Evolutionary conservation across 2,888 invertebrate species (phyloP), one percentile per base, ranked within the genome.

Genomic region (Ornithoptera priamus): DNA sequence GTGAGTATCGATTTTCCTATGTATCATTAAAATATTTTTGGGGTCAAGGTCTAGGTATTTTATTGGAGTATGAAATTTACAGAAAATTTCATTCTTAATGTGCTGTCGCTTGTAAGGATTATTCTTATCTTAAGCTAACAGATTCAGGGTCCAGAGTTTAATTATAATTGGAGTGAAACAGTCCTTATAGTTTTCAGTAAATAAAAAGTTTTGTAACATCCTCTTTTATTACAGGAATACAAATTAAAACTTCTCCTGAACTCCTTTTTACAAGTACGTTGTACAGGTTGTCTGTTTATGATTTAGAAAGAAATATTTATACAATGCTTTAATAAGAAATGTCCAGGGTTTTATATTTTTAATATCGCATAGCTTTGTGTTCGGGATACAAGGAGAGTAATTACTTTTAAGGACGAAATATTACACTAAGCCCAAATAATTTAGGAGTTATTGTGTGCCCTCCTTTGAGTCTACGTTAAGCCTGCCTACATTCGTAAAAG

Each of bases 1-100:
- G 74, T 74, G 62, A 74, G 74, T 74, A 71, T 72, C 24, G 65
- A 68, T 68, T 65, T 65, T 62, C 65, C 65, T 30, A 70, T n/a
- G 36, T 64, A 57, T 39, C 59, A 39, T 65, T 62, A 58, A 58
- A 42, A 22, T 65, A 20, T 62, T 58, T 30, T 66, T 7, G 36
- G 30, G 58, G 62, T 36, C 58, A 62, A 65, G 66, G 69, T n/a
- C 46, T 62, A 60, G 22, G 12, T n/a, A 18, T 10, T 57, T 7
- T 20, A 5, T 20, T 57, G 57, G 7, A 57, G n/a, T 57, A 6
- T 4, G 15, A 22, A 57, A 10, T 0, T 20, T n/a, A 57, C 57
- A 8, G n/a, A 18, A 8, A 6, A 8, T 20, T 57, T 7, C 20
- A 30, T 30, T 30, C 12, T 57, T 57, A 6, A n/a, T 20, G 0